Percentiles rank a stretch among this genome's conserved stretches.
These are phyloP conservation scores for Plectropomus leopardus DNA, from an alignment of 2,113 vertebrate genomes.

Conservation along the genomic window DNA sequence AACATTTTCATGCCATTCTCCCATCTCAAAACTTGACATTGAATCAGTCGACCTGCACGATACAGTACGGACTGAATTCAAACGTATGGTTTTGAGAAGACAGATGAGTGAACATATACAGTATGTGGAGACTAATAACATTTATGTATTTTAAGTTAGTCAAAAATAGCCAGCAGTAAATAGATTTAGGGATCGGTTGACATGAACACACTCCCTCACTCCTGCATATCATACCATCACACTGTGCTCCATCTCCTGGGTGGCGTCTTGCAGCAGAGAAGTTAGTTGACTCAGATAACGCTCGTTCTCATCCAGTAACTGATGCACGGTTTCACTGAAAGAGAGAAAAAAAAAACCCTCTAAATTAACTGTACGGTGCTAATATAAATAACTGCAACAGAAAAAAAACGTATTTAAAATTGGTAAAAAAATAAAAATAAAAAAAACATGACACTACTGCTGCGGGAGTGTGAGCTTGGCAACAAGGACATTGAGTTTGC, in stretches of 20 bases:
- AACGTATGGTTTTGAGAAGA: not conserved
- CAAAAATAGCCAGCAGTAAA: not conserved
- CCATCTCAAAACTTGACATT: not conserved
- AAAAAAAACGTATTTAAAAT: too few relatives aligned
- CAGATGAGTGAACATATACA: not conserved
- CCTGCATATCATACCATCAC: conserved; percentile 84
- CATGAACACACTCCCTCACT: not conserved
- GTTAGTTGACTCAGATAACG: conserved; percentile 91
- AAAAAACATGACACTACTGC: too few relatives aligned
- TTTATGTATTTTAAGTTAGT: not conserved
- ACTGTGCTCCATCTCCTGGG: conserved; percentile 86
- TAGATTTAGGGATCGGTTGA: not conserved
- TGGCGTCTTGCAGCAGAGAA: conserved; percentile 89
- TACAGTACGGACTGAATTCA: not conserved
- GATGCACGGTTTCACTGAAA: conserved; percentile 87
- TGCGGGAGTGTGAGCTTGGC: too few relatives aligned
- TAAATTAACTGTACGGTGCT: too few relatives aligned
- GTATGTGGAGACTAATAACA: not conserved
- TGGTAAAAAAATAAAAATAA: too few relatives aligned
- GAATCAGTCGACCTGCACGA: not conserved
- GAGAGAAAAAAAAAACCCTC: conserved; percentile 25
- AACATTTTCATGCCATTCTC: not conserved
- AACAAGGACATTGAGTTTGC: too few relatives aligned
- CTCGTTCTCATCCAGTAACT: conserved; percentile 92
- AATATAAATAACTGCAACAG: too few relatives aligned